Evolutionary conservation across 2,888 invertebrate species (phyloP).

Genomic region (Drosophila macrospina): DNA sequence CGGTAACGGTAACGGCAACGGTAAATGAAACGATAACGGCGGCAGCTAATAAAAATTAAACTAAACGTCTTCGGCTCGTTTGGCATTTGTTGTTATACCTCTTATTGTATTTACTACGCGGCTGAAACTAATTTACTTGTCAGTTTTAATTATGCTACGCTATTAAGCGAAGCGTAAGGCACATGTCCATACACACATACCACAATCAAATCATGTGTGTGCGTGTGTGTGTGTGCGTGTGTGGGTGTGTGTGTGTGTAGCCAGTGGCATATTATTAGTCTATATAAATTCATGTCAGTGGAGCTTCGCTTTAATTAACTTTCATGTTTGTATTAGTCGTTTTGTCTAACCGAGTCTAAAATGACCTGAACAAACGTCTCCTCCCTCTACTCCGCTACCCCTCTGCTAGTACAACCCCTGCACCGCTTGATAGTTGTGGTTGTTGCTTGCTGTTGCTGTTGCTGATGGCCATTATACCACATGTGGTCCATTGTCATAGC

Average conservation of each 20-base stretch:
- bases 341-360: conserved; percentile 63
- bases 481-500: conserved; percentile 47
- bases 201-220: conserved; percentile 1
- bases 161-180: conserved; percentile 65
- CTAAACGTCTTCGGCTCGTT: conserved; percentile 44
- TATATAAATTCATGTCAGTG: conserved; percentile 79
- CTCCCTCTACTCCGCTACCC: not conserved
- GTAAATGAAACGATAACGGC: not conserved
- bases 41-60: conserved; percentile 58
- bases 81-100: conserved; percentile 1
- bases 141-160: conserved; percentile 76
- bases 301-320: conserved; percentile 79
- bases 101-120: conserved; percentile 10
- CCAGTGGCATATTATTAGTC: conserved; percentile 76
- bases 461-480: conserved; percentile 31
- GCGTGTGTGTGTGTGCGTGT: conserved; percentile 8
- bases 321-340: conserved; percentile 77
- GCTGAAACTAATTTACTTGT: conserved; percentile 77
- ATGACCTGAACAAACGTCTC: conserved; percentile 39
- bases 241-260: conserved; percentile 19
- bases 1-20: not conserved
- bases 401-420: too few species aligned
- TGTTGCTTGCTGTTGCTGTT: conserved; percentile 5
- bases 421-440: conserved; percentile 6
- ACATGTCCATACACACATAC: conserved; percentile 33